Conservation (phyloP, 2,888 invertebrate genomes). For the Dasypolia templi region DNA sequence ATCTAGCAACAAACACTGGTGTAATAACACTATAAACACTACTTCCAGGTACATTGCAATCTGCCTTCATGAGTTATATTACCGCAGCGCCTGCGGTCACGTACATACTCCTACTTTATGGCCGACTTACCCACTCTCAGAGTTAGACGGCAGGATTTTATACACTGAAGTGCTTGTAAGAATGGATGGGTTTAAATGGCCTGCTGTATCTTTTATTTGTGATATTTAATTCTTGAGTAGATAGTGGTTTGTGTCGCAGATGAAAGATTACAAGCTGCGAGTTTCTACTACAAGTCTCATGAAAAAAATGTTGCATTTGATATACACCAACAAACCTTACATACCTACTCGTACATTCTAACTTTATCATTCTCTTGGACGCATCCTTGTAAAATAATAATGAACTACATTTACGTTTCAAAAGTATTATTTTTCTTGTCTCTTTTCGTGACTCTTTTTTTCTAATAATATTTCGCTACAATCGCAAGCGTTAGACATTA, state of each 20-base stretch:
- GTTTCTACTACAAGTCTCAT: not conserved
- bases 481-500: not conserved
- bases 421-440: too few relatives aligned
- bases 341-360: too few relatives aligned
- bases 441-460: too few relatives aligned
- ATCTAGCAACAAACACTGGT: conserved; percentile 29
- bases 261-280: not conserved
- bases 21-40: conserved; percentile 53
- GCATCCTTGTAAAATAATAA: too few relatives aligned
- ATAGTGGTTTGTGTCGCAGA: conserved; percentile 10
- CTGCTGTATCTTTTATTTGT: conserved; percentile 60
- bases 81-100: conserved; percentile 53
- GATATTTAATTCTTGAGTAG: conserved; percentile 33
- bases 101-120: conserved; percentile 59
- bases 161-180: conserved; percentile 62
- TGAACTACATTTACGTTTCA: too few relatives aligned
- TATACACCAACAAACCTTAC: too few relatives aligned
- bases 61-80: conserved; percentile 55
- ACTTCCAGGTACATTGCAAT: conserved; percentile 55
- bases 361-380: too few relatives aligned
- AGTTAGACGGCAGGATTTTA: conserved; percentile 59
- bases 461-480: too few relatives aligned
- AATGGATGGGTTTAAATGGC: conserved; percentile 58
- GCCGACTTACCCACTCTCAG: conserved; percentile 52
- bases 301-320: not conserved